Conservation (phyloP, 2,113 vertebrate genomes). For the Mustelus asterias region DNA sequence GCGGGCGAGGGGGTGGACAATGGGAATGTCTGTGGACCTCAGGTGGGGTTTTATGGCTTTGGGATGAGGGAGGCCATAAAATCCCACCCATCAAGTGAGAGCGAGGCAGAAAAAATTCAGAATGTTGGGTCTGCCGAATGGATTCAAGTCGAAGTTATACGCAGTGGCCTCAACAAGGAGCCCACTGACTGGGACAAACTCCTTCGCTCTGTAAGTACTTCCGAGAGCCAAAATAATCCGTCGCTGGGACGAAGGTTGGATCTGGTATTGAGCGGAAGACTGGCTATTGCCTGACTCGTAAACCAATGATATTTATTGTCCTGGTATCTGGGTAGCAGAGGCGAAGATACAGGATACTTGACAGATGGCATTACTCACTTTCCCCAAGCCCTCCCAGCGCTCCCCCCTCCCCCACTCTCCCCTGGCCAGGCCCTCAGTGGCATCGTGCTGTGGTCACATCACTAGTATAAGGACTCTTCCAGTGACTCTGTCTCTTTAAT, state of each 20-base stretch:
- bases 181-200: neutral
- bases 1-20: too few species aligned
- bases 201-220: neutral
- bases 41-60: too few species aligned
- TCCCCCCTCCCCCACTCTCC: too few species aligned
- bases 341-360: neutral
- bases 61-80: too few species aligned
- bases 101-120: neutral
- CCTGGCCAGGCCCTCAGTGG: neutral
- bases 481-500: slow-evolving; percentile 1
- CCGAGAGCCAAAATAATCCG: neutral
- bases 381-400: neutral
- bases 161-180: neutral
- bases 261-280: neutral
- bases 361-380: neutral
- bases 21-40: too few species aligned
- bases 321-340: neutral
- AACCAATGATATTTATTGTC: neutral
- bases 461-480: neutral
- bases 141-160: neutral
- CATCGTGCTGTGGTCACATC: neutral
- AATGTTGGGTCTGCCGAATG: neutral
- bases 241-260: neutral
- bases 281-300: neutral
- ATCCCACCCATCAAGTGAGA: too few species aligned